phyloP scores from a whole-genome alignment of 2,113 vertebrate species.

The Urocolius indicus region DNA sequence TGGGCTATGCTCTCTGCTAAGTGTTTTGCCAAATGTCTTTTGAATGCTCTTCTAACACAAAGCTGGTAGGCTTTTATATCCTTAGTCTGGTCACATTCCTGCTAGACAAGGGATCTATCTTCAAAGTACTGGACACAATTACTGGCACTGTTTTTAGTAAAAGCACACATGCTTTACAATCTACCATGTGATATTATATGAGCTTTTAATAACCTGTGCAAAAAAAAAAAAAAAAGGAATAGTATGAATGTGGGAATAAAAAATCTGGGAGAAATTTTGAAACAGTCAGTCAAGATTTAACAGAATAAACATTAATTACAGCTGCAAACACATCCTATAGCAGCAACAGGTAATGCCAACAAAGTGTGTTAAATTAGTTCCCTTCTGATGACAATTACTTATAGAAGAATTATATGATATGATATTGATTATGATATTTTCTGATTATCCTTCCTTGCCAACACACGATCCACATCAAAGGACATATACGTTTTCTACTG shows the following conservation, averaged over 20 bases:
- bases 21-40: neutral
- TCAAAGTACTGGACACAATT: neutral
- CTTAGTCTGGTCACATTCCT: neutral
- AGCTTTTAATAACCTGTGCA: neutral
- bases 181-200: neutral
- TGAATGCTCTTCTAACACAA: neutral
- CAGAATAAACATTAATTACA: neutral
- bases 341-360: neutral
- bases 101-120: neutral
- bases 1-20: neutral
- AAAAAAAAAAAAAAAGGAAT: neutral
- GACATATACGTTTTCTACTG: neutral
- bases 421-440: neutral
- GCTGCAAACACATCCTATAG: neutral
- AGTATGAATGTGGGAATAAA: neutral
- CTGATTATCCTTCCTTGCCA: neutral
- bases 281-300: neutral
- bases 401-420: neutral
- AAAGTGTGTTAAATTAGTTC: neutral
- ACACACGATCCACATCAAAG: neutral
- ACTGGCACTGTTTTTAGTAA: neutral
- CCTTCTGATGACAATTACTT: neutral
- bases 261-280: neutral
- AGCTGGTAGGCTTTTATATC: neutral
- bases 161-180: neutral